phyloP scores from a whole-genome alignment of 2,797 vertebrate species.

The Phalloptychus januarius region DNA sequence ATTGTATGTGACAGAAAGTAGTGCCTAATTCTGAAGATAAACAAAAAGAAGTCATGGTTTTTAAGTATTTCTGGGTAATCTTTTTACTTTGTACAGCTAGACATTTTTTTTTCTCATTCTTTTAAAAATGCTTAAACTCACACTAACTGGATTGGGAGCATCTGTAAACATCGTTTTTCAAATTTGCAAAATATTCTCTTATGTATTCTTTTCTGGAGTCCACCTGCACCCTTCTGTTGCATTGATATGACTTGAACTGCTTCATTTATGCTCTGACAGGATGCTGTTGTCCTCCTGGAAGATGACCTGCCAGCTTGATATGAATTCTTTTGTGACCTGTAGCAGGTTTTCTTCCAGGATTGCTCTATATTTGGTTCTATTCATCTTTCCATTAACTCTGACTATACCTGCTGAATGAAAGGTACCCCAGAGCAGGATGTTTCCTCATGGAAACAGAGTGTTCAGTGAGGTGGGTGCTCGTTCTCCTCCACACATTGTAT shows the following conservation, averaged over 20 bases:
- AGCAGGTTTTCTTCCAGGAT: neutral
- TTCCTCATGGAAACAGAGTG: neutral
- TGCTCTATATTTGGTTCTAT: neutral
- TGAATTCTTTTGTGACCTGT: neutral
- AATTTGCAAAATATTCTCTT: neutral
- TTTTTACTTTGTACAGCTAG: neutral
- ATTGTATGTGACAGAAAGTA: neutral
- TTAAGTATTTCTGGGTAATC: neutral
- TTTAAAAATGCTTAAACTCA: neutral
- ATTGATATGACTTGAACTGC: neutral
- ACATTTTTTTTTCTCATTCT: neutral
- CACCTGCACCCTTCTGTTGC: neutral
- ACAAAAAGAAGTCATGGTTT: neutral
- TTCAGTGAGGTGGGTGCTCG: neutral
- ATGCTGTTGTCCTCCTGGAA: neutral
- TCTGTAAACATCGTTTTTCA: neutral
- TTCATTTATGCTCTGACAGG: neutral
- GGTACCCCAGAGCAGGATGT: neutral
- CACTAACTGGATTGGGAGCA: neutral
- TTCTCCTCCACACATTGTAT: neutral
- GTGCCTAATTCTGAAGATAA: neutral
- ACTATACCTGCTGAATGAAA: neutral
- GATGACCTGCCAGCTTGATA: neutral
- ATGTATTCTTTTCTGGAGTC: neutral
- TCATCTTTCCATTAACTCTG: neutral